These are phyloP conservation scores for Macropis europaea DNA, from an alignment of 2,888 invertebrate genomes.

Conservation along the genomic window DNA sequence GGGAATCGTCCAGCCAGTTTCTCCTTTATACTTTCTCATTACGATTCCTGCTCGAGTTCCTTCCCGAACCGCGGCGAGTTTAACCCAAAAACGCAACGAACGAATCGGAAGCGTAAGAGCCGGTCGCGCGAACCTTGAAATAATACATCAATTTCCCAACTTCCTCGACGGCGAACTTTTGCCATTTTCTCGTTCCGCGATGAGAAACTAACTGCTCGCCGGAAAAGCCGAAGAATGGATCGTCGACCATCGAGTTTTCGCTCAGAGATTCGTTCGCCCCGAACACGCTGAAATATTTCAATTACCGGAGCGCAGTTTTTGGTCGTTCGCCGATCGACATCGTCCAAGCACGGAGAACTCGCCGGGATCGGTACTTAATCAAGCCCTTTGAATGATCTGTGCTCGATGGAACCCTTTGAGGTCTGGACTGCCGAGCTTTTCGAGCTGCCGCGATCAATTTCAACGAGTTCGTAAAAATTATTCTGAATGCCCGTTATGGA, in stretches of 20 bases:
- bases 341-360: too few species aligned
- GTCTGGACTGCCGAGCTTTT: too few species aligned
- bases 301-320: constrained; percentile 4
- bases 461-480: too few species aligned
- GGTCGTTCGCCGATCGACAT: too few species aligned
- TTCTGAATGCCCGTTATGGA: too few species aligned
- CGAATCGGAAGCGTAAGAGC: constrained; percentile 13
- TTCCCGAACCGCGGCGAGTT: not conserved
- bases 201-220: constrained; percentile 1
- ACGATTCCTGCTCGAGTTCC: constrained; percentile 1
- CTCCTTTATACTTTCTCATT: not conserved
- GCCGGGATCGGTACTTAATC: too few species aligned
- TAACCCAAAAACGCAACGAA: not conserved
- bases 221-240: not conserved
- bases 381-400: too few species aligned
- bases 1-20: constrained; percentile 28
- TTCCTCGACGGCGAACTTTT: constrained; percentile 40
- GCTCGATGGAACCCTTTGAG: too few species aligned
- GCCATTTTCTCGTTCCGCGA: constrained; percentile 10
- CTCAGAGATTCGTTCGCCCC: not conserved
- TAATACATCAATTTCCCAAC: constrained; percentile 22
- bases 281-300: not conserved
- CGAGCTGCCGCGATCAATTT: too few species aligned
- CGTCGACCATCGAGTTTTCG: not conserved
- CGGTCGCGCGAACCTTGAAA: constrained; percentile 20